These are phyloP conservation scores for Rhagologus leucostigma DNA, from an alignment of 2,113 vertebrate genomes.

Conservation along the genomic window DNA sequence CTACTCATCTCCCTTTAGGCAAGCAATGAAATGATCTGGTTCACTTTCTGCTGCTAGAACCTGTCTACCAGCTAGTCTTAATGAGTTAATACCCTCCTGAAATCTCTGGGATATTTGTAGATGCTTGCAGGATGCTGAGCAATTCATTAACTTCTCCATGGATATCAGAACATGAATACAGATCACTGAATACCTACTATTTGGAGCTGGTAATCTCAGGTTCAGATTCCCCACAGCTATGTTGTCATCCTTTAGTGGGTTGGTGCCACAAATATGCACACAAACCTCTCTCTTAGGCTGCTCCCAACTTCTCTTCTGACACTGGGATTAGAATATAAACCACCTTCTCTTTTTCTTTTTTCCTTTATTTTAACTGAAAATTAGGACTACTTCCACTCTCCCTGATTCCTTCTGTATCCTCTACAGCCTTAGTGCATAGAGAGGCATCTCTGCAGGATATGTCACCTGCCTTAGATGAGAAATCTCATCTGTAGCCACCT, in stretches of 20 bases:
- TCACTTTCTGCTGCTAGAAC: not conserved
- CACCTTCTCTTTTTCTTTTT: not conserved
- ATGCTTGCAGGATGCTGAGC: not conserved
- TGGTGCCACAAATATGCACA: not conserved
- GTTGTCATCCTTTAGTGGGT: not conserved
- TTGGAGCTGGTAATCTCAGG: not conserved
- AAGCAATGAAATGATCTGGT: not conserved
- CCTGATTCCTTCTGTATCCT: not conserved
- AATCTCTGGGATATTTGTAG: not conserved
- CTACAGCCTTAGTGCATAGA: not conserved
- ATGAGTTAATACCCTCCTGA: not conserved
- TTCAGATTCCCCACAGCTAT: not conserved
- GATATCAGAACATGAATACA: not conserved
- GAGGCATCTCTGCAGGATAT: not conserved
- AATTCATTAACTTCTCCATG: not conserved
- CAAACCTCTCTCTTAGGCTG: not conserved
- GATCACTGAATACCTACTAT: not conserved
- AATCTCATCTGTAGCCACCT: not conserved
- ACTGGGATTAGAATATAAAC: not conserved
- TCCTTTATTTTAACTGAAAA: not conserved
- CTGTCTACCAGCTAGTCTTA: not conserved
- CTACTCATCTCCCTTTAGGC: not conserved
- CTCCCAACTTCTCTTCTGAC: not conserved
- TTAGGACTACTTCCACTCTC: not conserved
- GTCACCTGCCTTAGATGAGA: not conserved